phyloP scores from a whole-genome alignment of 2,888 invertebrate species.

The Capitulum mitella region DNA sequence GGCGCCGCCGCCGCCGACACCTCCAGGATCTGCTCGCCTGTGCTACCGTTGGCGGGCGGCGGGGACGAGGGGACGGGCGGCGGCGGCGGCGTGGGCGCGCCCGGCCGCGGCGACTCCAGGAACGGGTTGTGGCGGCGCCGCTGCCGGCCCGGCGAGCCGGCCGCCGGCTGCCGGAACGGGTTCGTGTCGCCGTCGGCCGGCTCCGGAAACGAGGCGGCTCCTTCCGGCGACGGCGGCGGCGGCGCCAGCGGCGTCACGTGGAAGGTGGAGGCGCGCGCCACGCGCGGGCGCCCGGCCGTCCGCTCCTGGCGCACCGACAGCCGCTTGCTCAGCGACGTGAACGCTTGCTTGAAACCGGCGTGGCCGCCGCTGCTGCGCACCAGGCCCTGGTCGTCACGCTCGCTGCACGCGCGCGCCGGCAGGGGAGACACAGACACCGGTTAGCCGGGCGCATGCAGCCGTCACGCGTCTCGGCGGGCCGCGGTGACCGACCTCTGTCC shows the following conservation, averaged over 20 bases:
- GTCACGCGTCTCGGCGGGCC: too few species aligned
- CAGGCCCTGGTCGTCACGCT: neutral
- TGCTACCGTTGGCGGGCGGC: neutral
- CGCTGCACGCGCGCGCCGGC: neutral
- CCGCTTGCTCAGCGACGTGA: slow-evolving; percentile 6
- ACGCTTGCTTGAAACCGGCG: neutral
- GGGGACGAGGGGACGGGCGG: slow-evolving; percentile 1
- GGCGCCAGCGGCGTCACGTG: neutral
- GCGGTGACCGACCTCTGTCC: neutral
- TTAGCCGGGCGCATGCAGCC: slow-evolving; percentile 1
- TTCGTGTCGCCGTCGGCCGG: neutral
- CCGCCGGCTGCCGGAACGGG: slow-evolving; percentile 8
- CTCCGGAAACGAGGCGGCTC: neutral
- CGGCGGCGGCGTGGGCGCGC: slow-evolving; percentile 14
- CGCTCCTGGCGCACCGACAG: slow-evolving; percentile 10
- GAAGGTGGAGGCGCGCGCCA: slow-evolving; percentile 17
- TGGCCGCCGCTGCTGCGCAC: neutral
- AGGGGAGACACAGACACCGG: neutral
- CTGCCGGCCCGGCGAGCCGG: neutral
- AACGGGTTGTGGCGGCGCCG: slow-evolving; percentile 14
- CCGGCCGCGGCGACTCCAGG: slow-evolving; percentile 9
- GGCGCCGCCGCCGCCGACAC: neutral
- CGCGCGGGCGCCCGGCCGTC: neutral
- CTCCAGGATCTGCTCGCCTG: slow-evolving; percentile 14
- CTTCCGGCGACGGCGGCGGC: neutral